A percentile compares a stretch with the other conserved stretches of the same genome.
Conservation (phyloP, 2,113 vertebrate genomes). For the Pithys albifrons region DNA sequence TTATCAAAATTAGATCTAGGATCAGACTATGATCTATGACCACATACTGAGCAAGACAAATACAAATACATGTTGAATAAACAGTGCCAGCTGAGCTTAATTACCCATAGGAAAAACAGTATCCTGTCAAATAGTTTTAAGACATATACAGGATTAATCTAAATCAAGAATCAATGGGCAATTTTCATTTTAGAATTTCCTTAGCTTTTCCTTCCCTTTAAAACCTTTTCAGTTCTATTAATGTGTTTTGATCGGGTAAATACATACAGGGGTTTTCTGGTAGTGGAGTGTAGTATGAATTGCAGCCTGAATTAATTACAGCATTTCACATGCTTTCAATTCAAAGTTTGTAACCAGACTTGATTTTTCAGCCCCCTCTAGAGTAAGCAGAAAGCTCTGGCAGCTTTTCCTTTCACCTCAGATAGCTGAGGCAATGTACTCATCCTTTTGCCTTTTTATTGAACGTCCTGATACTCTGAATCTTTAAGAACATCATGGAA, state of each 20-base stretch:
- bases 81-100: background rate
- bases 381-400: background rate
- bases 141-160: background rate
- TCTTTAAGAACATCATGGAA: background rate
- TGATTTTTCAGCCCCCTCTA: slow-evolving; percentile 16
- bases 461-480: background rate
- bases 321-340: background rate
- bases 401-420: background rate
- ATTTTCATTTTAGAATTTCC: background rate
- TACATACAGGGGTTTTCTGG: background rate
- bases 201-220: background rate
- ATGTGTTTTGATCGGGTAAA: background rate
- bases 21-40: background rate
- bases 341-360: background rate
- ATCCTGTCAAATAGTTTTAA: background rate
- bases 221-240: background rate
- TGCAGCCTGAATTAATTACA: background rate
- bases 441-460: background rate
- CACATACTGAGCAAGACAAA: background rate
- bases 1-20: background rate
- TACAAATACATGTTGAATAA: background rate
- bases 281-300: background rate
- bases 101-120: background rate
- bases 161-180: background rate
- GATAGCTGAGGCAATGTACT: background rate